Evolutionary conservation across 2,888 invertebrate species (phyloP), one percentile per base, ranked within the genome.

Genomic region (Drosophila rubida): DNA sequence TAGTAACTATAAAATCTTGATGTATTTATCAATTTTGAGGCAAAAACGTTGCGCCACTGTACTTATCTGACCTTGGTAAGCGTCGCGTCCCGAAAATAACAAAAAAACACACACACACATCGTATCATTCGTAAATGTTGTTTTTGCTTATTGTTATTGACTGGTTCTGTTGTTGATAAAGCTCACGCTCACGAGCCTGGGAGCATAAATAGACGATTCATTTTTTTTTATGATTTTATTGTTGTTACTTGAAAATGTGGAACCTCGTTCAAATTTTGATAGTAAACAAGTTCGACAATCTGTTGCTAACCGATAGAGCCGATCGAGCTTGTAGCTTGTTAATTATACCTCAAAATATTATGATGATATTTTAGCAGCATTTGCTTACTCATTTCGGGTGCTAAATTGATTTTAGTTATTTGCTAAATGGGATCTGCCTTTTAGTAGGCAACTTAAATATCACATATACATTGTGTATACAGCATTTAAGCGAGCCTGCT

Each of bases 311-410:
- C 59, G 41, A 6, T 41, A 42, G 27, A 45, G 32, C 62, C 59
- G 41, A 6, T 41, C 32, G 27, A 45, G 32, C 62, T 32, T n/a
- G 32, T 32, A 25, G 32, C 32, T 80, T 45, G 81, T 78, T 78
- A 78, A 84, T 80, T 54, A 67, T 61, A 61, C 61, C 50, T 60
- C 42, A 61, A 83, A 83, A 80, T 67, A 80, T 57, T 68, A 37
- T 57, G 64, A 37, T 57, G 64, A 63, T 69, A 65, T 63, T 72
- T 67, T 25, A 27, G 39, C 53, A 32, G 11, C 53, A 22, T 44
- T 42, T 55, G 42, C 8, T 22, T 48, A 51, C 27, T 37, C 32
- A 32, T 54, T 27, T 50, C 32, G 41, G 53, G 75, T 77, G 79
- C 65, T 71, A 84, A 79, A 59, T 63, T 65, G 50, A 46, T 55